phyloP scores from a whole-genome alignment of 2,888 invertebrate species.

The Lasioglossum vierecki region DNA sequence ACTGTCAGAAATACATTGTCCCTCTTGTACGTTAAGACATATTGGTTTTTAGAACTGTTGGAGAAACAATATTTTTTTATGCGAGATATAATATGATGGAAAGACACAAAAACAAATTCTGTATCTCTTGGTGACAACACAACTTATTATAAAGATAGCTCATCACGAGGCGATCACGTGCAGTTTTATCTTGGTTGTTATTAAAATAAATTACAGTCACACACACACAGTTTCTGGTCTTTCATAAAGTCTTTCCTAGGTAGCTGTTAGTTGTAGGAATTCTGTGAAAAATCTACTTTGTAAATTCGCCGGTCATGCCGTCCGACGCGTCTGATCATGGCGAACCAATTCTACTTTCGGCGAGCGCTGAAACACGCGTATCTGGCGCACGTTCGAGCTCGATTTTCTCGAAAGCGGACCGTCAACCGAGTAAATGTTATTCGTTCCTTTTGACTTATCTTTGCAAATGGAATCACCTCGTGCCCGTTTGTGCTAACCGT shows the following conservation, averaged over 20 bases:
- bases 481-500: not conserved
- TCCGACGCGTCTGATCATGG: not conserved
- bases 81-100: not conserved
- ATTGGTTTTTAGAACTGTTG: not conserved
- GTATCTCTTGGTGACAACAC: not conserved
- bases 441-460: not conserved
- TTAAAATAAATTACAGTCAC: not conserved
- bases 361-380: not conserved
- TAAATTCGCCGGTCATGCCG: not conserved
- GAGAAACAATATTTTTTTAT: not conserved
- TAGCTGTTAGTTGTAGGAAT: not conserved
- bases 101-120: not conserved
- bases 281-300: not conserved
- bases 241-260: not conserved
- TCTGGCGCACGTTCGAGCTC: not conserved
- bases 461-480: not conserved
- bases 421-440: not conserved
- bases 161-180: not conserved
- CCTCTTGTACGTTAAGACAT: not conserved
- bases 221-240: not conserved
- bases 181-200: not conserved
- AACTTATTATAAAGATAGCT: not conserved
- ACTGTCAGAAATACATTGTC: not conserved
- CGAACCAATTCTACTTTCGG: not conserved
- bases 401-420: not conserved